Percentiles rank a stretch among this genome's conserved stretches.
Evolutionary conservation across 2,888 invertebrate genomes (phyloP).

Genomic region (Netelia fuscicornis): DNA sequence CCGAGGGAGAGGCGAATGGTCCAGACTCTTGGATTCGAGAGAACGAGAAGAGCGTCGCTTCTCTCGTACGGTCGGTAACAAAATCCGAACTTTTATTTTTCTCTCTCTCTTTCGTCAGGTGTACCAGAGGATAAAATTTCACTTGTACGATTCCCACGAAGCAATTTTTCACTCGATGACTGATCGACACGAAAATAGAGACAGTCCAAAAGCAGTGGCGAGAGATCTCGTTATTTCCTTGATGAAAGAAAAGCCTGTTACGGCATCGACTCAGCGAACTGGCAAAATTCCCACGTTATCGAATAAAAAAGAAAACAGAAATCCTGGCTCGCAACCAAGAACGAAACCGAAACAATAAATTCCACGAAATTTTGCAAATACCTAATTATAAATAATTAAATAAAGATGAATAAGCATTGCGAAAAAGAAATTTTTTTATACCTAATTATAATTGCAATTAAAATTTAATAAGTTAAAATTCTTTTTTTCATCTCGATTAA

Average conservation of each 20-base stretch:
- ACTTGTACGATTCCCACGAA: conserved; percentile 11
- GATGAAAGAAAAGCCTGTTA: conserved; percentile 26
- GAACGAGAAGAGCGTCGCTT: conserved; percentile 30
- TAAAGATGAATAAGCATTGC: too few relatives aligned
- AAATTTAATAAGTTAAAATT: too few relatives aligned
- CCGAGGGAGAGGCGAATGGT: conserved; percentile 33
- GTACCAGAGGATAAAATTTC: background rate
- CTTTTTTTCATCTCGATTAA: too few relatives aligned
- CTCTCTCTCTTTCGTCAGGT: background rate
- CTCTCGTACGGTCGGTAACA: conserved; percentile 52
- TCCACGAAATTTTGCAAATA: background rate
- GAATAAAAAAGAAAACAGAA: background rate
- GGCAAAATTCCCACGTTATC: conserved; percentile 43
- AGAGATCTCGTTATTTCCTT: background rate
- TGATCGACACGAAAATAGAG: conserved; percentile 13
- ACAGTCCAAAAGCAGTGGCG: background rate
- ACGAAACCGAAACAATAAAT: background rate
- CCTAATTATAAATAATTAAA: background rate
- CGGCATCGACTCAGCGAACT: background rate
- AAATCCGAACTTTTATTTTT: background rate
- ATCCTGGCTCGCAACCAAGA: background rate
- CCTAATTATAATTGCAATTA: too few relatives aligned
- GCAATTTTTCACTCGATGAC: conserved; percentile 28
- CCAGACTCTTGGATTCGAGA: conserved; percentile 1
- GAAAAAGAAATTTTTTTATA: too few relatives aligned